Base-by-base conservation (phyloP, 2,797 vertebrate genomes). In the Delichon dasypus region DNA sequence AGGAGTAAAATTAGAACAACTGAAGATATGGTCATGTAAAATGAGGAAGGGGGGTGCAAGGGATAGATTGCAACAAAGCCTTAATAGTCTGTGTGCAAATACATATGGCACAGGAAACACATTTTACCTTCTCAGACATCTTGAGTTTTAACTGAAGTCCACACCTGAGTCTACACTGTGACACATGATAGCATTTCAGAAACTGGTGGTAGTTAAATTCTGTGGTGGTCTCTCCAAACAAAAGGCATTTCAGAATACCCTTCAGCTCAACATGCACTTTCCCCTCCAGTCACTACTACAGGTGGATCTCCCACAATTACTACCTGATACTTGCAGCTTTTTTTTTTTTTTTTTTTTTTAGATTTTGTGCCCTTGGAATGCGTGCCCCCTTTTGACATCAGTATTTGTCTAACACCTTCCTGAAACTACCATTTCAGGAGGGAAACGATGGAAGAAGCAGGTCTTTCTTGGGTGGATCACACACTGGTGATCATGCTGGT, bases 81-180 rank as follows among this genome's bases (percentile, higher is more conserved):
- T 30, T 62, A 38, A 22, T 61, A 36, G 1, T n/a, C 10, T 5
- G 2, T 40, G 16, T 60, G 30, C 17, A 58, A 53, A 29, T 74
- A 45, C 1, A 11, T 32, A 32, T 61, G 50, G 16, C 32, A 50
- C 11, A 32, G 23, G 19, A 65, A 36, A 26, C 9, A 38, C 0
- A 0, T 57, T 73, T 66, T 0, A 1, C 9, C 26, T 54, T 45
- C 55, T 78, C 45, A n/a, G 25, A 26, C 0, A 0, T 38, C 20
- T 73, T 73, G 22, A 44, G 13, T 76, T 92, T 42, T 85, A 4
- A 7, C 36, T 70, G 32, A 66, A 44, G 10, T 40, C 42, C 42
- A 4, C 7, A 7, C 2, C 1, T 9, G 5, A 48, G 8, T 48
- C 32, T 60, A 32, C 2, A 1, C 29, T 0, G 0, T 72, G 38